Percentiles rank a stretch among this genome's conserved stretches.
Conservation (phyloP, 1,140 invertebrate species). For the Chrysoperla carnea region DNA sequence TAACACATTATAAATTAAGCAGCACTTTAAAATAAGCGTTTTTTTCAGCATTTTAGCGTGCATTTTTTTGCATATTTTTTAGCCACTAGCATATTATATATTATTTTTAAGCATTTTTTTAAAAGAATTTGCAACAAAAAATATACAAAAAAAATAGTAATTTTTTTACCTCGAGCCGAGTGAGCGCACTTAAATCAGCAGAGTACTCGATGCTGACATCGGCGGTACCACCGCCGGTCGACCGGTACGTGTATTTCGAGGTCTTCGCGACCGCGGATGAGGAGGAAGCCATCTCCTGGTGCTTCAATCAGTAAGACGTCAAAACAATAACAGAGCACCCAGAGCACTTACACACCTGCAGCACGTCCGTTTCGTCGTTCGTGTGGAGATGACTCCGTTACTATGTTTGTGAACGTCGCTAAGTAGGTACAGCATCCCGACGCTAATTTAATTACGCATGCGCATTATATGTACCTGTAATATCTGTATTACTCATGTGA, state of each 20-base stretch:
- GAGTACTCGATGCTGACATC: slow-evolving; percentile 89
- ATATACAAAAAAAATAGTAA: too few species aligned
- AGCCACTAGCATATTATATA: too few species aligned
- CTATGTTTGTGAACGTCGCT: background rate
- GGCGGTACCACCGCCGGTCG: slow-evolving; percentile 55
- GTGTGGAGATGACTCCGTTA: background rate
- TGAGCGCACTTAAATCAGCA: slow-evolving; percentile 77
- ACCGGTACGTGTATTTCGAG: slow-evolving; percentile 79
- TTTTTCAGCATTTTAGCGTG: too few species aligned
- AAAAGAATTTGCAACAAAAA: too few species aligned
- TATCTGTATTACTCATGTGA: background rate
- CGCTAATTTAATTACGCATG: slow-evolving; percentile 8
- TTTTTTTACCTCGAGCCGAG: slow-evolving; percentile 70
- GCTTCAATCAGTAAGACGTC: background rate
- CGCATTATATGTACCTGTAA: background rate
- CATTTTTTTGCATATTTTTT: too few species aligned
- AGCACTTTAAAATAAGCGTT: too few species aligned
- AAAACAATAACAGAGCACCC: slow-evolving; percentile 4
- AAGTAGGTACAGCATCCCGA: background rate
- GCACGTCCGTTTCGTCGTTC: slow-evolving; percentile 1
- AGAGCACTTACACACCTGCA: slow-evolving; percentile 1
- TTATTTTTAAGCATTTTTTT: too few species aligned
- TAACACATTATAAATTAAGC: too few species aligned
- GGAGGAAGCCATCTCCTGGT: slow-evolving; percentile 21
- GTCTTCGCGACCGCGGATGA: slow-evolving; percentile 63